Conservation (phyloP, 64 coral and sea anemone genomes). For the Orbicella faveolata region DNA sequence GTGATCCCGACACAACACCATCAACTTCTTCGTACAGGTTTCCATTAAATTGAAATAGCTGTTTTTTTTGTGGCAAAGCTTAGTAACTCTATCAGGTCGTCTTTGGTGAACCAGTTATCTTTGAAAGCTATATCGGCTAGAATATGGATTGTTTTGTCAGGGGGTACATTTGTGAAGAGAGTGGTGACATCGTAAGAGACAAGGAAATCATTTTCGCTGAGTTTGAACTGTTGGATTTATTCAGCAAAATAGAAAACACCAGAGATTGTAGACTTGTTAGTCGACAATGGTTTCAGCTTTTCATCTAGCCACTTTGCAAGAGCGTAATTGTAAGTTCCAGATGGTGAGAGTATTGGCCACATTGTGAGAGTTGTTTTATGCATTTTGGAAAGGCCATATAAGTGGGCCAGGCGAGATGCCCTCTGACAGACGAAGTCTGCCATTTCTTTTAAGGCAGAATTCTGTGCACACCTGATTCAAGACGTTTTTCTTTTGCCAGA, state of each 20-base stretch:
- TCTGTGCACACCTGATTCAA: neutral
- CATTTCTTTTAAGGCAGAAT: neutral
- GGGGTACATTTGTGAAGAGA: too few relatives aligned
- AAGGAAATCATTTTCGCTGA: neutral
- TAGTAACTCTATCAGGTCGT: too few relatives aligned
- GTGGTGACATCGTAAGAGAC: neutral
- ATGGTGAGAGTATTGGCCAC: too few relatives aligned
- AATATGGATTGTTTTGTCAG: too few relatives aligned
- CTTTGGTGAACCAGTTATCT: too few relatives aligned
- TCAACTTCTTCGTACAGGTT: too few relatives aligned
- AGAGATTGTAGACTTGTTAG: neutral
- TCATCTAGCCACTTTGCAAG: neutral
- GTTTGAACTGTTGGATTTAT: neutral
- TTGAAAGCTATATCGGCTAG: too few relatives aligned
- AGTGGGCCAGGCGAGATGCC: too few relatives aligned
- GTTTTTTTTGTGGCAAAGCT: too few relatives aligned
- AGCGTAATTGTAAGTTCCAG: neutral
- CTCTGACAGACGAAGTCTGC: neutral
- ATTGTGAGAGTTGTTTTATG: too few relatives aligned
- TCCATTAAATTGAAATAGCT: neutral
- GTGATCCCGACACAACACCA: too few relatives aligned
- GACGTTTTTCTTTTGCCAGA: neutral
- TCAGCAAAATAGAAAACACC: neutral
- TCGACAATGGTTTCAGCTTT: neutral
- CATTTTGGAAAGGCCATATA: too few relatives aligned